Conservation (phyloP, 1,140 invertebrate genomes). For the Drosophila trapezifrons region DNA sequence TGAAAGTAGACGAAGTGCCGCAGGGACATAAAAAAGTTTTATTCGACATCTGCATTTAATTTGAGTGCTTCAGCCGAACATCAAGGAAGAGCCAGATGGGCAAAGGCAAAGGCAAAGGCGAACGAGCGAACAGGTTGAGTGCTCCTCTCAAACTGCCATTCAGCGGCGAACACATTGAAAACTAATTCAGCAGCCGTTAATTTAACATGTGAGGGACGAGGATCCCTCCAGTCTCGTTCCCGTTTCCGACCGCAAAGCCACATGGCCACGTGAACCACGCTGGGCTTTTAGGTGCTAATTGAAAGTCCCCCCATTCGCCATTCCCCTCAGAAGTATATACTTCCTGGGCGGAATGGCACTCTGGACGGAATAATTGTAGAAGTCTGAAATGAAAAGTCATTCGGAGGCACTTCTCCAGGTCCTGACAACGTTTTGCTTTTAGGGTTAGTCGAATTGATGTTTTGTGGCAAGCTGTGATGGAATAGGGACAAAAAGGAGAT, state of each 20-base stretch:
- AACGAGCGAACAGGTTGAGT: slow-evolving; percentile 28
- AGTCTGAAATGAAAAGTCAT: slow-evolving; percentile 40
- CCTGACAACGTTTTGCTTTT: slow-evolving; percentile 63
- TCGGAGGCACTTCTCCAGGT: slow-evolving; percentile 41
- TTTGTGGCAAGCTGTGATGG: slow-evolving; percentile 15
- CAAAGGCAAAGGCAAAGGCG: not conserved
- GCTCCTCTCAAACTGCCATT: slow-evolving; percentile 41
- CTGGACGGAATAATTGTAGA: slow-evolving; percentile 23
- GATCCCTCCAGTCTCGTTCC: not conserved
- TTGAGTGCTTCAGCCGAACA: slow-evolving; percentile 42
- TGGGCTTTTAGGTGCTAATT: slow-evolving; percentile 62
- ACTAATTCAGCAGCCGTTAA: slow-evolving; percentile 67
- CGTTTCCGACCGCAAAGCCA: slow-evolving; percentile 24
- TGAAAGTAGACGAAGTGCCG: slow-evolving; percentile 38
- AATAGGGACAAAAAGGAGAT: not conserved
- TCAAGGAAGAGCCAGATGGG: slow-evolving; percentile 5
- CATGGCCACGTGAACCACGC: slow-evolving; percentile 46
- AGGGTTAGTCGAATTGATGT: slow-evolving; percentile 45
- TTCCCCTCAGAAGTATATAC: slow-evolving; percentile 1
- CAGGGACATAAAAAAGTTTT: slow-evolving; percentile 52
- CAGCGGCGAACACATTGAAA: slow-evolving; percentile 53
- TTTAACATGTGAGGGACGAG: slow-evolving; percentile 49
- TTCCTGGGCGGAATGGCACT: not conserved
- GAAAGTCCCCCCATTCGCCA: slow-evolving; percentile 45
- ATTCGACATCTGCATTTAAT: slow-evolving; percentile 55